These are phyloP conservation scores for Dynastes maya DNA, from an alignment of 2,888 invertebrate genomes.

Conservation along the genomic window DNA sequence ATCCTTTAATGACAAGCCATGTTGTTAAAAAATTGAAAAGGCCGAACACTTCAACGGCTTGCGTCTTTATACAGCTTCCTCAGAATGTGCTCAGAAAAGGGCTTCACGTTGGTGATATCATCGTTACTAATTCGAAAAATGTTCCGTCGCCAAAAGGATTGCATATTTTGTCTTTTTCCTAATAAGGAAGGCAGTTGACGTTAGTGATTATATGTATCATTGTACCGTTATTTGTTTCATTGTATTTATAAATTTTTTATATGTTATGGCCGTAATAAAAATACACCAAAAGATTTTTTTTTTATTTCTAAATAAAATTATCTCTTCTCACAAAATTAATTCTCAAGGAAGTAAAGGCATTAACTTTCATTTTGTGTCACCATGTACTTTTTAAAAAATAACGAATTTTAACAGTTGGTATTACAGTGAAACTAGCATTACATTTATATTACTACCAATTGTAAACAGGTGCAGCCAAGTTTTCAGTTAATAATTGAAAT, in stretches of 20 bases:
- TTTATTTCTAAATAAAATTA: background rate
- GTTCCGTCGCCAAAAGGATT: conserved; percentile 59
- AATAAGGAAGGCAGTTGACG: background rate
- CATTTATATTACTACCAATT: no score
- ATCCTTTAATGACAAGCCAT: conserved; percentile 60
- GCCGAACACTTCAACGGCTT: conserved; percentile 64
- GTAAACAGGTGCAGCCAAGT: no score
- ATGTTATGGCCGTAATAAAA: no score
- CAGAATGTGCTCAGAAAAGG: conserved; percentile 62
- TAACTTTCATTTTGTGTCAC: no score
- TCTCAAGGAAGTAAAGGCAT: no score
- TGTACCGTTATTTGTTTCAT: background rate
- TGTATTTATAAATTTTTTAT: background rate
- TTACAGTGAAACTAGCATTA: no score
- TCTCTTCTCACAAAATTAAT: no score
- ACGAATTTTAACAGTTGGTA: no score
- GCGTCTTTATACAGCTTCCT: conserved; percentile 66
- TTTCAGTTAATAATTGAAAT: no score
- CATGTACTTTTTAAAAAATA: no score
- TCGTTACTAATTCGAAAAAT: conserved; percentile 60
- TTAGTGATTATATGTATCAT: background rate
- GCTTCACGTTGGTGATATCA: conserved; percentile 63
- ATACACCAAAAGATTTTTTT: background rate
- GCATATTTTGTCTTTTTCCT: conserved; percentile 58
- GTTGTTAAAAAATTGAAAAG: conserved; percentile 59